Percentiles rank a stretch among this genome's conserved stretches.
These are phyloP conservation scores for Brachyptera risi DNA, from an alignment of 2,888 invertebrate species.

Conservation along the genomic window DNA sequence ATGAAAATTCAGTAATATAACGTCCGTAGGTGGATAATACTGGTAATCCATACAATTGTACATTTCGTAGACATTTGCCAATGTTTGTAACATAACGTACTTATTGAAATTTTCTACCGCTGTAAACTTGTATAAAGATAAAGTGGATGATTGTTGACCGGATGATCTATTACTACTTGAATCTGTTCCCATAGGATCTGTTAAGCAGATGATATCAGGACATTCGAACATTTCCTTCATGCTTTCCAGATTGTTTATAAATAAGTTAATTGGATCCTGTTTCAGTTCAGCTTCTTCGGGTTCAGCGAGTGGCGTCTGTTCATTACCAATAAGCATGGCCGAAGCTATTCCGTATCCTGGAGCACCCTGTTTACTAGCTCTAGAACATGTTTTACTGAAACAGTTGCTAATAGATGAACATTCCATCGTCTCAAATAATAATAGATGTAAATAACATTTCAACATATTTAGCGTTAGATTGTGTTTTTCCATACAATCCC, in stretches of 20 bases:
- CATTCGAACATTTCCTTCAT: neutral
- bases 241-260: neutral
- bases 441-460: neutral
- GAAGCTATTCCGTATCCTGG: too few relatives aligned
- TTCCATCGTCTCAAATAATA: neutral
- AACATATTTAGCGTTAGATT: neutral
- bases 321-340: too few relatives aligned
- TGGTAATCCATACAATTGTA: slow-evolving; percentile 35
- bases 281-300: neutral
- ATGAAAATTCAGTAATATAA: slow-evolving; percentile 38
- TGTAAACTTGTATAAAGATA: neutral
- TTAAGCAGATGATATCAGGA: neutral
- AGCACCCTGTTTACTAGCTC: too few relatives aligned
- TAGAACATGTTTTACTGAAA: too few relatives aligned
- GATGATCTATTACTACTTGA: neutral
- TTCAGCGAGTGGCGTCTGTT: too few relatives aligned
- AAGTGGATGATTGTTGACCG: neutral
- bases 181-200: neutral
- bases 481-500: slow-evolving; percentile 2
- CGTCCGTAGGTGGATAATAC: slow-evolving; percentile 40
- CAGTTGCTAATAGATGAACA: too few relatives aligned
- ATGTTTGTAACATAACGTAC: slow-evolving; percentile 35
- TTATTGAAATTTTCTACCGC: slow-evolving; percentile 5
- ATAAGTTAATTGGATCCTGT: neutral
- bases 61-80: slow-evolving; percentile 34